Percentiles rank a stretch among this genome's conserved stretches.
Evolutionary conservation across 1,140 invertebrate genomes (phyloP).

Genomic region (Chlorops oryzae): DNA sequence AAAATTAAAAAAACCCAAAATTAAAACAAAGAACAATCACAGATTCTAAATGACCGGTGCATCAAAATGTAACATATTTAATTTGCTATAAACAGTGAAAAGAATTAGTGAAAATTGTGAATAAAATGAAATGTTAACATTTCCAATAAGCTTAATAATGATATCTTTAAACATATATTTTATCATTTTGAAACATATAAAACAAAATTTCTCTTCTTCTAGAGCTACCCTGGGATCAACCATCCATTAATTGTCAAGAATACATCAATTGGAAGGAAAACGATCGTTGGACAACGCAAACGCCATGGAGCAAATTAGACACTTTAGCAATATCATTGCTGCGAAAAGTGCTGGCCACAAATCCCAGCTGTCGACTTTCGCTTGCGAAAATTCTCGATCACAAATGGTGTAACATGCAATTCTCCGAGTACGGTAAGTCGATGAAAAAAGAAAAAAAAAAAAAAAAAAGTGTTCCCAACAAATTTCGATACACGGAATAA

Average conservation of each 20-base stretch:
- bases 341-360: slow-evolving; percentile 64
- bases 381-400: slow-evolving; percentile 68
- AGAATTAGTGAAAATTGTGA: too few species aligned
- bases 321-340: slow-evolving; percentile 67
- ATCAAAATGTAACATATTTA: too few species aligned
- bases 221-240: slow-evolving; percentile 93
- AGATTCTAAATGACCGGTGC: too few species aligned
- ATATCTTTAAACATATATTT: slow-evolving; percentile 1
- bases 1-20: too few species aligned
- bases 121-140: neutral
- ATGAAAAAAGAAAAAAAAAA: neutral
- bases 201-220: too few species aligned
- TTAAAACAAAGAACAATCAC: too few species aligned
- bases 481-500: neutral
- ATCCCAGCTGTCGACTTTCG: slow-evolving; percentile 58
- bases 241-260: slow-evolving; percentile 62
- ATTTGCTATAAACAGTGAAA: too few species aligned
- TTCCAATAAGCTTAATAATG: slow-evolving; percentile 4
- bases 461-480: neutral
- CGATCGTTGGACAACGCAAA: slow-evolving; percentile 56
- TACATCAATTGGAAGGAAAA: slow-evolving; percentile 70
- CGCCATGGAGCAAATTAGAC: slow-evolving; percentile 79
- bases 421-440: slow-evolving; percentile 49
- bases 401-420: slow-evolving; percentile 68
- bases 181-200: too few species aligned